A percentile compares a stretch with the other conserved stretches of the same genome.
These are phyloP conservation scores for Abscondita cerata DNA, from an alignment of 2,888 invertebrate species.

Conservation along the genomic window DNA sequence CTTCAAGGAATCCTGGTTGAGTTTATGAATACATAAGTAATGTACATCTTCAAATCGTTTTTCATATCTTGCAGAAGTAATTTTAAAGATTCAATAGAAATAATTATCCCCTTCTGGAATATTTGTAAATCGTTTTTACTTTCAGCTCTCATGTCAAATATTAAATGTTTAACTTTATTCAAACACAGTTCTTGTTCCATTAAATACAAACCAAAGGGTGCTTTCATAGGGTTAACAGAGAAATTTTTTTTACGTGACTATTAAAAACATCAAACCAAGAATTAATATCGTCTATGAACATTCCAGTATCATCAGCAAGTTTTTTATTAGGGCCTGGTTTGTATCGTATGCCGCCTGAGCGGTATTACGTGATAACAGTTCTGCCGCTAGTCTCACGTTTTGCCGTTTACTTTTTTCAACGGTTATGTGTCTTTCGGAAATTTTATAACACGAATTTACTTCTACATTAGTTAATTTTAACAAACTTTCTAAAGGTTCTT, in stretches of 20 bases:
- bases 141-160: constrained; percentile 8
- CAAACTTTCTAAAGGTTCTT: too few relatives aligned
- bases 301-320: constrained; percentile 21
- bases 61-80: constrained; percentile 14
- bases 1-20: constrained; percentile 13
- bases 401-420: constrained; percentile 34
- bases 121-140: constrained; percentile 13
- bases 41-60: too few relatives aligned
- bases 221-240: constrained; percentile 12
- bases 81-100: constrained; percentile 18
- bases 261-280: constrained; percentile 39
- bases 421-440: constrained; percentile 28
- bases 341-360: constrained; percentile 37
- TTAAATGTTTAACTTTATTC: constrained; percentile 4
- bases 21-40: too few relatives aligned
- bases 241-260: constrained; percentile 12
- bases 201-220: constrained; percentile 17
- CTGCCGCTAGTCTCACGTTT: constrained; percentile 36
- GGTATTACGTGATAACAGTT: constrained; percentile 38
- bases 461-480: constrained; percentile 19
- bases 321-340: constrained; percentile 22
- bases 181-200: constrained; percentile 16
- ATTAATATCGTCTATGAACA: constrained; percentile 37
- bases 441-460: constrained; percentile 30
- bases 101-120: constrained; percentile 18